Conservation (phyloP, 2,888 invertebrate genomes). For the Parnassius mnemosyne region DNA sequence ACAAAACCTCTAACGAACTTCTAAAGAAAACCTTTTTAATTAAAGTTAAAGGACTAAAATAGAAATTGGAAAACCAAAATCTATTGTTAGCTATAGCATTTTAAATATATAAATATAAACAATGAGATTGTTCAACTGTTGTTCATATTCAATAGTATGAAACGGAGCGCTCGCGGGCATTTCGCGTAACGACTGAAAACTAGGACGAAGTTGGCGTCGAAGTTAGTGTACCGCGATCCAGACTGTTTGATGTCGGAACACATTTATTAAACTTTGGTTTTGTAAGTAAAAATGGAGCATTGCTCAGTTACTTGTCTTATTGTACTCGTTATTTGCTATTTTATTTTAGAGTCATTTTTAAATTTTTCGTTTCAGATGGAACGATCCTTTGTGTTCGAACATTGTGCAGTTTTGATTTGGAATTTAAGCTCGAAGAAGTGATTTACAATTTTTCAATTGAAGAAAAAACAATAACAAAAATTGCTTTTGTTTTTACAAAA, state of each 20-base stretch:
- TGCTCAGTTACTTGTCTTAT: conserved; percentile 11
- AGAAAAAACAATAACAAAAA: too few relatives aligned
- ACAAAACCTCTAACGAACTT: background rate
- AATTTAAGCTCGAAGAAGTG: too few relatives aligned
- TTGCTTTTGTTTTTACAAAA: too few relatives aligned
- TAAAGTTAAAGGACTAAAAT: conserved; percentile 1
- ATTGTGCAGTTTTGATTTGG: background rate
- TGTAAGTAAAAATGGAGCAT: conserved; percentile 23
- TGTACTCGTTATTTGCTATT: conserved; percentile 20
- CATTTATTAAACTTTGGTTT: conserved; percentile 30
- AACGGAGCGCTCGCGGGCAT: conserved; percentile 31
- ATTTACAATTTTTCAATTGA: too few relatives aligned
- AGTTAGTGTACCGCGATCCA: conserved; percentile 21
- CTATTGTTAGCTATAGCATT: conserved; percentile 26
- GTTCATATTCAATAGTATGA: conserved; percentile 33
- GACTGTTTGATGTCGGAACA: conserved; percentile 33
- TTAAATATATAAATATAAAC: conserved; percentile 30
- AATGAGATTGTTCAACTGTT: conserved; percentile 37
- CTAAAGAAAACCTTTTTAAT: background rate
- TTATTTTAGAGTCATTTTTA: conserved; percentile 4
- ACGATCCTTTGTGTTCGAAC: conserved; percentile 2
- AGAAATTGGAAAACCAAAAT: conserved; percentile 20
- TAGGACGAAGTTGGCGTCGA: conserved; percentile 32
- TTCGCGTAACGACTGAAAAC: conserved; percentile 34
- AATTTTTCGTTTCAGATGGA: conserved; percentile 1